Evolutionary conservation across 1,140 invertebrate genomes (phyloP).

Genomic region (Scylla paramamosain): DNA sequence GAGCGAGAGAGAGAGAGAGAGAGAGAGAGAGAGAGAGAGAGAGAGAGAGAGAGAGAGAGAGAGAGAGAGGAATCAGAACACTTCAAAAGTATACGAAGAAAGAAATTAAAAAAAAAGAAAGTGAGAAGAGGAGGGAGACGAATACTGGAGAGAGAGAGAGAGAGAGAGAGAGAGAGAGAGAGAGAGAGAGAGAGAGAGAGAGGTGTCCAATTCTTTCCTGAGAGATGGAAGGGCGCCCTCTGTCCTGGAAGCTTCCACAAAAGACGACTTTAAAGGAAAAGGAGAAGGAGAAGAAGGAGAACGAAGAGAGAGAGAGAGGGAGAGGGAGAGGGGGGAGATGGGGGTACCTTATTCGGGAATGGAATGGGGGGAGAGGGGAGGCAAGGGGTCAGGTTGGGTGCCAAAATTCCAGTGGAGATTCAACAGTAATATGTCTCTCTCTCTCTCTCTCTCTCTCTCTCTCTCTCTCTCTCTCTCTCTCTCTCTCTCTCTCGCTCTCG

Average conservation of each 20-base stretch:
- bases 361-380: background rate
- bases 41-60: background rate
- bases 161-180: conserved; percentile 31
- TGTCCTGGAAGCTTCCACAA: background rate
- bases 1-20: background rate
- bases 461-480: background rate
- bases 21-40: background rate
- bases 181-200: conserved; percentile 2
- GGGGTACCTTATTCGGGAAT: background rate
- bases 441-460: background rate
- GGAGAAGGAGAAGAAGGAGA: background rate
- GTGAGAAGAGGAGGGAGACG: conserved; percentile 27
- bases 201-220: background rate
- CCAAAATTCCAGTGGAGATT: background rate
- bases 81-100: too few relatives aligned
- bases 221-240: too few relatives aligned
- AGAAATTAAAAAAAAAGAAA: too few relatives aligned
- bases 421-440: background rate
- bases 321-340: background rate
- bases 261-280: background rate
- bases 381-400: background rate
- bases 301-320: background rate
- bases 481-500: background rate
- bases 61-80: background rate
- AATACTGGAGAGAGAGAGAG: background rate